A percentile compares a stretch with the other conserved stretches of the same genome.
These are phyloP conservation scores for Eupristina koningsbergeri DNA, from an alignment of 1,140 invertebrate species.

Conservation along the genomic window DNA sequence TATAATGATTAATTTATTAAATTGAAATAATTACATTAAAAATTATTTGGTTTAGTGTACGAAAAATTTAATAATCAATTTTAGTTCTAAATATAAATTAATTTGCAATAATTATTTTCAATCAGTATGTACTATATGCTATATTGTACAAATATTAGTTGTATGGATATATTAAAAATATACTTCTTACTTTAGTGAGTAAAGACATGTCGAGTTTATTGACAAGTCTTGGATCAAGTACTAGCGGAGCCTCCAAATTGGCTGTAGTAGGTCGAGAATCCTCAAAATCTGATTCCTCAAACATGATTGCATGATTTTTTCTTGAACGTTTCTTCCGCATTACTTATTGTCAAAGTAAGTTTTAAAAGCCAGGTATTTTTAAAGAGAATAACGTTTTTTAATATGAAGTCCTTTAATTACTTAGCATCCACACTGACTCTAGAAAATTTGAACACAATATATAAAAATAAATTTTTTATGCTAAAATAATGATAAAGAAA, in stretches of 20 bases:
- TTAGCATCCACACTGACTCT: not conserved
- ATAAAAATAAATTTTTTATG: not conserved
- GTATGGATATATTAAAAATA: too few species aligned
- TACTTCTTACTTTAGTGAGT: slow-evolving; percentile 73
- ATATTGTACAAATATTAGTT: too few species aligned
- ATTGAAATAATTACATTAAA: too few species aligned
- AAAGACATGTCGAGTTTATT: slow-evolving; percentile 77
- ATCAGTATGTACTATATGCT: too few species aligned
- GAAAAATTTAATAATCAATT: too few species aligned
- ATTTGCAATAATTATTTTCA: too few species aligned
- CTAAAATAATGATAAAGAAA: not conserved
- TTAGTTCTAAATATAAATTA: too few species aligned
- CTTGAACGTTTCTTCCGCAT: slow-evolving; percentile 27
- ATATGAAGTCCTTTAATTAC: not conserved
- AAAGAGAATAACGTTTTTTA: not conserved
- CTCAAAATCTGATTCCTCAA: not conserved
- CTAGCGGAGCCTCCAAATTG: slow-evolving; percentile 74
- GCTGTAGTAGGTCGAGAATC: slow-evolving; percentile 74
- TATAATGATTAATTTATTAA: too few species aligned
- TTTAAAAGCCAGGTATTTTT: not conserved
- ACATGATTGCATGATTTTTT: not conserved
- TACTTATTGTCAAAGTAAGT: slow-evolving; percentile 8
- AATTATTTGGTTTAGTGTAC: too few species aligned
- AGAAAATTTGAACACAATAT: not conserved
- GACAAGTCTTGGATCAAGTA: slow-evolving; percentile 74